These are phyloP conservation scores for Thamnophis sirtalis DNA, from an alignment of 2,113 vertebrate species.

Conservation along the genomic window DNA sequence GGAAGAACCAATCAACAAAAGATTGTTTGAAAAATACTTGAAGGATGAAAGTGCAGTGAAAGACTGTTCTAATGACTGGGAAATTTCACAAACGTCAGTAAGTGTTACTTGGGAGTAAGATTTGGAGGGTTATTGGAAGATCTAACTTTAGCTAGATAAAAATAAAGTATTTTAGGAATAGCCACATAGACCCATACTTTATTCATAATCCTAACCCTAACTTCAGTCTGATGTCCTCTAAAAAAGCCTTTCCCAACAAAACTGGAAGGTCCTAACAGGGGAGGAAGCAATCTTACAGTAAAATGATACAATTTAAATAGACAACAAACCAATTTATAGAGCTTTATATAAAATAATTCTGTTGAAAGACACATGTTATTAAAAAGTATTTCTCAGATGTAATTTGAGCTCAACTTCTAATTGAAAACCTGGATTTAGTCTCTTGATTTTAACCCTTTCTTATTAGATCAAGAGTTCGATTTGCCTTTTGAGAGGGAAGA, in stretches of 20 bases:
- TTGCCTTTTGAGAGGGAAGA: constrained; percentile 94
- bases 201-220: neutral
- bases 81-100: constrained; percentile 89
- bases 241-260: neutral
- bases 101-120: constrained; percentile 46
- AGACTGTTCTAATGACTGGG: constrained; percentile 86
- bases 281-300: neutral
- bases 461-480: constrained; percentile 94
- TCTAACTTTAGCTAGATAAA: neutral
- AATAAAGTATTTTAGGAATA: neutral
- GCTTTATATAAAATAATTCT: neutral
- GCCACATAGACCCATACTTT: neutral
- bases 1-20: constrained; percentile 89
- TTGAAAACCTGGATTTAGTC: constrained; percentile 45
- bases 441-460: constrained; percentile 58
- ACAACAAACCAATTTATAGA: neutral
- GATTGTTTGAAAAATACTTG: constrained; percentile 80
- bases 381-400: constrained; percentile 37
- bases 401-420: constrained; percentile 48
- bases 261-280: neutral
- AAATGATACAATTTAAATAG: neutral
- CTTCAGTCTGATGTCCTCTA: neutral
- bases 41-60: constrained; percentile 82
- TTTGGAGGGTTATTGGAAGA: neutral
- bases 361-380: constrained; percentile 23